phyloP scores from a whole-genome alignment of 2,888 invertebrate species.

The Caenorhabditis plicata region DNA sequence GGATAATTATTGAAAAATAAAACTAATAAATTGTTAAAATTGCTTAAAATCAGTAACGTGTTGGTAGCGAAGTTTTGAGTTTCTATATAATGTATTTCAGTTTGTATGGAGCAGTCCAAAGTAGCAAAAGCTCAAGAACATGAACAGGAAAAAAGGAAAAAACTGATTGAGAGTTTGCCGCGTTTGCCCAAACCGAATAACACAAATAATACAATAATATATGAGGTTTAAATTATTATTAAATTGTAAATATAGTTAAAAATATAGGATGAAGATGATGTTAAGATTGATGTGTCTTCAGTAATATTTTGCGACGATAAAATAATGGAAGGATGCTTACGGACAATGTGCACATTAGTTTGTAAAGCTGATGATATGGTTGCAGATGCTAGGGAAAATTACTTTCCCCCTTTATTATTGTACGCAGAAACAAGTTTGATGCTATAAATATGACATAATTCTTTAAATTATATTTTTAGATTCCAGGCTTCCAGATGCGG shows the following conservation, averaged over 20 bases:
- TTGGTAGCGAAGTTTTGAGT: too few species aligned
- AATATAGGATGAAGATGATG: constrained; percentile 19
- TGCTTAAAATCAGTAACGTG: too few species aligned
- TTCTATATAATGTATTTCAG: too few species aligned
- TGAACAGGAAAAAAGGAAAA: constrained; percentile 7
- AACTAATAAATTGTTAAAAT: too few species aligned
- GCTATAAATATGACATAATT: constrained; percentile 5
- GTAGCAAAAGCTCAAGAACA: background rate
- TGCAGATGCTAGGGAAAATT: background rate
- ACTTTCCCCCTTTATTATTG: constrained; percentile 3
- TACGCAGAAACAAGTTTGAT: constrained; percentile 15
- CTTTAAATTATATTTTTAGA: background rate
- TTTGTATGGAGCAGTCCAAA: background rate
- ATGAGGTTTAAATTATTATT: background rate
- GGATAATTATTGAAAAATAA: too few species aligned
- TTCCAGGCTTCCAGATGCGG: background rate
- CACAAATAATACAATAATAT: constrained; percentile 10
- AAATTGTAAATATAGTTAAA: constrained; percentile 3
- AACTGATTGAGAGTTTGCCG: background rate
- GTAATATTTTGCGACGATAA: constrained; percentile 18
- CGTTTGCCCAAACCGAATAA: background rate
- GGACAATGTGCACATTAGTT: constrained; percentile 6
- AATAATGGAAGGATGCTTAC: constrained; percentile 23
- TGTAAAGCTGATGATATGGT: background rate
- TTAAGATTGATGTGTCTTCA: constrained; percentile 11